Conservation (phyloP, 2,888 invertebrate genomes). For the Tridacna gigas region DNA sequence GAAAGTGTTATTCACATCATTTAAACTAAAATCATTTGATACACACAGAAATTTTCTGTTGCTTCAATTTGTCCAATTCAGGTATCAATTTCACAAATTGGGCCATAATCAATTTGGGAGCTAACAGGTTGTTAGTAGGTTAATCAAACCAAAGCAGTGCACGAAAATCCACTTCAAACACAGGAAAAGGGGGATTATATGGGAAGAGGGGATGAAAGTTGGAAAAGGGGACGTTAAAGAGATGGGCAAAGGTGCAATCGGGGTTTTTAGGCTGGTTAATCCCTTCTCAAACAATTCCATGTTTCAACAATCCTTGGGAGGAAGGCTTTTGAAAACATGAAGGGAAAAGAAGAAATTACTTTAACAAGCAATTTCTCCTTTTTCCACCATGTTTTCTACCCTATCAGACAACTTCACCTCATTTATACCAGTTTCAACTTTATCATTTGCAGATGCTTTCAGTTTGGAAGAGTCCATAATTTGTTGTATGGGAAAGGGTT, state of each 20-base stretch:
- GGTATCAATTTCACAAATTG: not conserved
- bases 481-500: not conserved
- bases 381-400: not conserved
- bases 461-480: not conserved
- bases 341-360: not conserved
- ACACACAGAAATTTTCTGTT: too few species aligned
- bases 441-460: not conserved
- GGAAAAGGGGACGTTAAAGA: not conserved
- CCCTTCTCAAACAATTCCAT: not conserved
- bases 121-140: slow-evolving; percentile 57
- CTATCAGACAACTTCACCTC: not conserved
- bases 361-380: not conserved
- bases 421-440: not conserved
- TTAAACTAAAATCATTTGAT: too few species aligned
- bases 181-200: slow-evolving; percentile 4
- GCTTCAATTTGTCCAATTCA: too few species aligned
- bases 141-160: slow-evolving; percentile 52
- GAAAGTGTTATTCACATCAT: too few species aligned
- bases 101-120: slow-evolving; percentile 63
- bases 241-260: not conserved
- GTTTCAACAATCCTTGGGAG: not conserved
- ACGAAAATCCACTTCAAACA: slow-evolving; percentile 29
- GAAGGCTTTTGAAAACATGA: not conserved
- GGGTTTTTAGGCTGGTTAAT: not conserved
- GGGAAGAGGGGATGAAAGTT: slow-evolving; percentile 18